Conservation (phyloP, 2,888 invertebrate species). For the Epistrophe grossulariae region DNA sequence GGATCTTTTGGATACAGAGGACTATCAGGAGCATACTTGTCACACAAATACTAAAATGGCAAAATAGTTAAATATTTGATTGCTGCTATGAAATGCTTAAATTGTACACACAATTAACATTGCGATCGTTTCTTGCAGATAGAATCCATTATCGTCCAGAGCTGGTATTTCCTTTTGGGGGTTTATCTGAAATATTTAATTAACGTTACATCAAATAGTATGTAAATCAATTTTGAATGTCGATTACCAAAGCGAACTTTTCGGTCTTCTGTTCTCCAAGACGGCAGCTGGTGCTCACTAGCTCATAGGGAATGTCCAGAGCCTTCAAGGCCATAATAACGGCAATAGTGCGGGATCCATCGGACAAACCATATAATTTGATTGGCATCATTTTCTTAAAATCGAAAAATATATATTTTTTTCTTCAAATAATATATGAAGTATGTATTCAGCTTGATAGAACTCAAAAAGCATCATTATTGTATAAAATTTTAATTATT, state of each 20-base stretch:
- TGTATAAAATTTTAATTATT: too few relatives aligned
- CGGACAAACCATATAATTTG: slow-evolving; percentile 90
- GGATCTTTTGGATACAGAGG: slow-evolving; percentile 89
- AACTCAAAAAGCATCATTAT: too few relatives aligned
- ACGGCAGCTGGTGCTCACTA: slow-evolving; percentile 86
- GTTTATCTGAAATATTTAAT: slow-evolving; percentile 87
- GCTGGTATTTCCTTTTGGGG: slow-evolving; percentile 92
- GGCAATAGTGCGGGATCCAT: slow-evolving; percentile 91
- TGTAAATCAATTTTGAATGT: neutral
- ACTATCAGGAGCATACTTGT: slow-evolving; percentile 89
- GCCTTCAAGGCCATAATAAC: slow-evolving; percentile 88
- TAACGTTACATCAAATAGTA: neutral
- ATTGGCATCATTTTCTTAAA: slow-evolving; percentile 80
- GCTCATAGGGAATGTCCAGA: slow-evolving; percentile 87
- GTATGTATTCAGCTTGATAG: too few relatives aligned
- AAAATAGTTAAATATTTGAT: neutral
- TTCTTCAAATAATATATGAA: too few relatives aligned
- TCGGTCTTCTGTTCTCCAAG: slow-evolving; percentile 15
- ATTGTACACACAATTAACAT: slow-evolving; percentile 82
- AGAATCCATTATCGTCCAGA: slow-evolving; percentile 91
- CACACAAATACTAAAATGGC: slow-evolving; percentile 88
- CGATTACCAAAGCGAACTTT: neutral
- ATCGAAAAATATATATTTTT: too few relatives aligned
- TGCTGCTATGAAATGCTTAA: neutral
- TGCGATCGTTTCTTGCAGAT: slow-evolving; percentile 89